These are phyloP conservation scores for Hydrocynus forskahlii DNA, from an alignment of 2,797 vertebrate genomes.

Conservation along the genomic window DNA sequence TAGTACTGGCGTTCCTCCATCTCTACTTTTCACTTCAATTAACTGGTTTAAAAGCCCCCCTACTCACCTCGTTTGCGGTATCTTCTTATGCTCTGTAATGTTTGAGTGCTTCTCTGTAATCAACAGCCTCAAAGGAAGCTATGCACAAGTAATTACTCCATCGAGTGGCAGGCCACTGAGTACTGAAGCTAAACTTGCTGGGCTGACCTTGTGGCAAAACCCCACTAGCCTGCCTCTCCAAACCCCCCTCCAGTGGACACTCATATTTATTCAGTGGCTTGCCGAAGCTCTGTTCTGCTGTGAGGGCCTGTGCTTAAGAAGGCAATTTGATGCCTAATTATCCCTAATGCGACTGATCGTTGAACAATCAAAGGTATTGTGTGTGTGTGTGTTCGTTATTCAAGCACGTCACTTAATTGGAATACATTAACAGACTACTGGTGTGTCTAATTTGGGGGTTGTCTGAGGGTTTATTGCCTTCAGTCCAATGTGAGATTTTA, in stretches of 20 bases:
- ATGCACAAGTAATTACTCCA: constrained; percentile 37
- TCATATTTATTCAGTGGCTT: constrained; percentile 7
- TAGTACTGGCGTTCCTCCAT: too few relatives aligned
- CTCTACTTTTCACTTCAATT: constrained; percentile 5
- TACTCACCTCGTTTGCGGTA: constrained; percentile 27
- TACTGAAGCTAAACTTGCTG: constrained; percentile 2
- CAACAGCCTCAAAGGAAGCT: constrained; percentile 22
- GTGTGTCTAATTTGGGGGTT: constrained; percentile 71
- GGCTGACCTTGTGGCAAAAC: constrained; percentile 15
- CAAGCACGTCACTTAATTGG: constrained; percentile 74
- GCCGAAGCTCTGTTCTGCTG: background rate
- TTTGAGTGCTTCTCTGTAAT: constrained; percentile 37
- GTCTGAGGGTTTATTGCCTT: constrained; percentile 72
- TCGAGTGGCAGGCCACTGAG: constrained; percentile 11
- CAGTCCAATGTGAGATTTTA: constrained; percentile 63
- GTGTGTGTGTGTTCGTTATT: constrained; percentile 72
- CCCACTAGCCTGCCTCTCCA: background rate
- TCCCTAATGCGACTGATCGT: constrained; percentile 70
- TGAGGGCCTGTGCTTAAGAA: constrained; percentile 54
- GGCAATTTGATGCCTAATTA: constrained; percentile 70
- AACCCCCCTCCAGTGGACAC: constrained; percentile 1
- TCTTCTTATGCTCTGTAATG: constrained; percentile 1
- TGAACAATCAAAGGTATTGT: constrained; percentile 77
- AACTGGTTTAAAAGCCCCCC: constrained; percentile 16
- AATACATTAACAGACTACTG: constrained; percentile 76